A percentile compares a stretch with the other conserved stretches of the same genome.
phyloP scores from a whole-genome alignment of 2,113 vertebrate species.

The Ammodramus savannarum region DNA sequence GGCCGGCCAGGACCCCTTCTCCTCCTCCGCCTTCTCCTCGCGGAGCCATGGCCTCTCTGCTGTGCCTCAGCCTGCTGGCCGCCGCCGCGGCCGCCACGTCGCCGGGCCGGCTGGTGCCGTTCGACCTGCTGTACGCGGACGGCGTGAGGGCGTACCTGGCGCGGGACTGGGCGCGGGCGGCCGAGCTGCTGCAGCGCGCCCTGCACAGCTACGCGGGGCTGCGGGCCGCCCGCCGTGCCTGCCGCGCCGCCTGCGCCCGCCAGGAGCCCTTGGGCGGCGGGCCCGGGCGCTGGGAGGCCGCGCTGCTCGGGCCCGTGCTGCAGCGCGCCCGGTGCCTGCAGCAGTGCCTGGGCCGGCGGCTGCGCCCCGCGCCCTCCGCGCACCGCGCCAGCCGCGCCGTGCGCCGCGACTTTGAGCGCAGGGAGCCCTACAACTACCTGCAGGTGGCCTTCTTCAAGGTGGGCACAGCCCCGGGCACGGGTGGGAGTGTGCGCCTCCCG shows the following conservation, averaged over 20 bases:
- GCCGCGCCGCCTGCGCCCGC: too few relatives aligned
- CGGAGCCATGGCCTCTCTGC: neutral
- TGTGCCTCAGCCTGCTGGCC: neutral
- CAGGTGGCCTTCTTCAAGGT: conserved; percentile 94
- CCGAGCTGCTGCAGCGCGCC: conserved; percentile 84
- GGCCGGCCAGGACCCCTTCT: neutral
- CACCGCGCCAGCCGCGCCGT: conserved; percentile 80
- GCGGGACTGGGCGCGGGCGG: conserved; percentile 82
- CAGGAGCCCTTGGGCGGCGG: too few relatives aligned
- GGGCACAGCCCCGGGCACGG: neutral
- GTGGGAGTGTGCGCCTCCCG: neutral
- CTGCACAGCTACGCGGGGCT: conserved; percentile 75
- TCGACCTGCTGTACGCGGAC: conserved; percentile 84
- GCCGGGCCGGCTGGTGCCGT: conserved; percentile 55
- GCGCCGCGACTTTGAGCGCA: conserved; percentile 81
- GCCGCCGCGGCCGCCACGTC: neutral
- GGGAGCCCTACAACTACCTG: conserved; percentile 94
- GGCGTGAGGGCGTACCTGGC: conserved; percentile 85
- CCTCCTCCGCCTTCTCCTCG: too few relatives aligned
- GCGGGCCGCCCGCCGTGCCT: conserved; percentile 32
- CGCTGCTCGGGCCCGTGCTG: conserved; percentile 59
- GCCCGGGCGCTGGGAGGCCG: too few relatives aligned
- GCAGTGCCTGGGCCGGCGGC: conserved; percentile 73
- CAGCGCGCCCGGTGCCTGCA: conserved; percentile 83
- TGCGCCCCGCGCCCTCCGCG: conserved; percentile 72